Conservation (phyloP, 2,113 vertebrate species). For the Myodes glareolus region DNA sequence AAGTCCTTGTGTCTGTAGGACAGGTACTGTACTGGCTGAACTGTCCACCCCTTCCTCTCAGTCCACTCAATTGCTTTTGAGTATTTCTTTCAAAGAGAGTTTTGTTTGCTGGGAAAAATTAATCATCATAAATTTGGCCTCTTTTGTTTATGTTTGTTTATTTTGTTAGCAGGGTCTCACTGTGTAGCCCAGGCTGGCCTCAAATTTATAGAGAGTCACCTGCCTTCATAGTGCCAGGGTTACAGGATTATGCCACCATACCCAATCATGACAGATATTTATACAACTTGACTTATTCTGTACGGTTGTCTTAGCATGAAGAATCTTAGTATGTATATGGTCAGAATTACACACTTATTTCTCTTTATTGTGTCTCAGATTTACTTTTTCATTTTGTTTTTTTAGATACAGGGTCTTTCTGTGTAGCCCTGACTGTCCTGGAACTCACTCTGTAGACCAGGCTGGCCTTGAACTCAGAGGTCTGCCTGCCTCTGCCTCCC, state of each 20-base stretch:
- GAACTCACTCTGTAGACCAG: no score
- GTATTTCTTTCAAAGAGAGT: not conserved
- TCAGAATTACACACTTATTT: conserved; percentile 17
- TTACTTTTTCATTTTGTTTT: not conserved
- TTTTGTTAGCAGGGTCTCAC: not conserved
- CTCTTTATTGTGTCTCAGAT: not conserved
- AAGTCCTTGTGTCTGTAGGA: not conserved
- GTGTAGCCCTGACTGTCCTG: not conserved
- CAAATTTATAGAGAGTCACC: not conserved
- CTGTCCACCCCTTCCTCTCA: not conserved
- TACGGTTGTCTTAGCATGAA: not conserved
- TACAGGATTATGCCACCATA: not conserved
- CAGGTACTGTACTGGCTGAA: not conserved
- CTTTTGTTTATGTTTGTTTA: not conserved
- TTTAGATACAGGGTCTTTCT: not conserved
- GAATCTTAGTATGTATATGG: not conserved
- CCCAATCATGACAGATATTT: not conserved
- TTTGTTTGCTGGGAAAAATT: not conserved
- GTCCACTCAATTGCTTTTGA: not conserved
- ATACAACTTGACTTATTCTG: not conserved
- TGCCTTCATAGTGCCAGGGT: not conserved
- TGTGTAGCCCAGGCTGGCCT: not conserved
- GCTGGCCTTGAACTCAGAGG: no score
- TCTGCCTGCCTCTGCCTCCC: not conserved
- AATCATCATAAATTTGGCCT: not conserved